These are phyloP conservation scores for Lycia hirtaria DNA, from an alignment of 2,888 invertebrate species.

Conservation along the genomic window DNA sequence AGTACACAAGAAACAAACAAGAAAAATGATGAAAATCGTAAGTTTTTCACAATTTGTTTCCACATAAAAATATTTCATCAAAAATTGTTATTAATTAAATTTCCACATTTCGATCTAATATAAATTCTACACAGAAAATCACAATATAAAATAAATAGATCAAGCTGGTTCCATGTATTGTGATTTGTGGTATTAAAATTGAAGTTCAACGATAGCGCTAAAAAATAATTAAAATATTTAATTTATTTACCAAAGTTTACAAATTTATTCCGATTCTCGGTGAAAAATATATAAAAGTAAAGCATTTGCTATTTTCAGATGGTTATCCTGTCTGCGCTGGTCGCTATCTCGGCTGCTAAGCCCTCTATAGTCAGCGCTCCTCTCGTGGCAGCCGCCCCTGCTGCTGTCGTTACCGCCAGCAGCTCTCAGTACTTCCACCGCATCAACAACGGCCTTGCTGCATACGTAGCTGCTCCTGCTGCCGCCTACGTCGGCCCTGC, in stretches of 20 bases:
- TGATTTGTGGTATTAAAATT: too few relatives aligned
- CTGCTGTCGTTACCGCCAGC: conserved; percentile 86
- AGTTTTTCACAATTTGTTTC: conserved; percentile 47
- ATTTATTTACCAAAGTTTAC: too few relatives aligned
- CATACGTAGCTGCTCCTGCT: conserved; percentile 74
- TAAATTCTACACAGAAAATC: too few relatives aligned
- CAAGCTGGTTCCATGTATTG: too few relatives aligned
- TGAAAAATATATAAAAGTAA: too few relatives aligned
- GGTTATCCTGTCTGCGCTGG: conserved; percentile 65
- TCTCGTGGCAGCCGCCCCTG: conserved; percentile 68
- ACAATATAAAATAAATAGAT: too few relatives aligned
- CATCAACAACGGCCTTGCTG: conserved; percentile 84
- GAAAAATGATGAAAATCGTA: conserved; percentile 79
- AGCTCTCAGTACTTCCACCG: conserved; percentile 89
- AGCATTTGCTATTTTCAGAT: conserved; percentile 67
- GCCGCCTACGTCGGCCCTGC: conserved; percentile 50
- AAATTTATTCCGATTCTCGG: too few relatives aligned
- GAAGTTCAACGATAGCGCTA: too few relatives aligned
- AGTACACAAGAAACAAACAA: conserved; percentile 56
- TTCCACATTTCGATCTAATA: too few relatives aligned
- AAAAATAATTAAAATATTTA: too few relatives aligned
- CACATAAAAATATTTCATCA: background rate
- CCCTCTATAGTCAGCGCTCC: conserved; percentile 66
- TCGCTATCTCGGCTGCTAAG: conserved; percentile 70
- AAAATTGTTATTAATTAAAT: background rate